Base-by-base conservation (phyloP, 1,140 invertebrate genomes). In the Saccostrea cuccullata region DNA sequence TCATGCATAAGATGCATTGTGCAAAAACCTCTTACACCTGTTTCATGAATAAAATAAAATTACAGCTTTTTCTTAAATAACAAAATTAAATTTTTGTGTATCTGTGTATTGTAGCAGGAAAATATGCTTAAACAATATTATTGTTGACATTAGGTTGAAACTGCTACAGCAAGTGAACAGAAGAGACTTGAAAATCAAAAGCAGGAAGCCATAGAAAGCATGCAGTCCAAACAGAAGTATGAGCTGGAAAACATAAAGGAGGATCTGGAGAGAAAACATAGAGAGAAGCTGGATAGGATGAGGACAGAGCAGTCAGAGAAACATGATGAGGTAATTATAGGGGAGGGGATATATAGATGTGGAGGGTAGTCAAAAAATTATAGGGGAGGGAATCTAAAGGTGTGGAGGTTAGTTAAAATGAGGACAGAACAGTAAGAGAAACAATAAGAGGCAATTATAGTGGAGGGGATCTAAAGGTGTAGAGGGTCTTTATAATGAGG, bases 181-280 rank as follows among this genome's bases (percentile, higher is more conserved):
- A 91, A 88, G 55, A 87, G 89, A 70, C 88, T 94, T n/a, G 92
- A 93, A 64, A 90, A 91, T 55, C 92, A 94, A 36, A 93, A 91
- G 56, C 82, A 88, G 2, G 67, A 89, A 23, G 87, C 90, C 4
- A 84, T 93, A 70, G 91, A 93, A 70, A 88, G 87, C 85, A 20
- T 93, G 55, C 89, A 91, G 55, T 77, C 89, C 2, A 90, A 90
- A 86, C 90, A 91, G 82, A 90, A 88, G 67, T 82, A 90, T 13
- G 92, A 93, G 13, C 67, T 93, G 15, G 91, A 92, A 0, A 90
- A 89, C 15, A 17, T 92, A 3, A 91, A 86, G 55, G 91, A 92
- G 56, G 91, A 93, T 20, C 82, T 91, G n/a, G 91, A 94, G 2
- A 91, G 89, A 56, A 91, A 91, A 86, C 93, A 93, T 82, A 87